Conservation (phyloP, 1,140 invertebrate species). For the Aphelenchoides fujianensis region DNA sequence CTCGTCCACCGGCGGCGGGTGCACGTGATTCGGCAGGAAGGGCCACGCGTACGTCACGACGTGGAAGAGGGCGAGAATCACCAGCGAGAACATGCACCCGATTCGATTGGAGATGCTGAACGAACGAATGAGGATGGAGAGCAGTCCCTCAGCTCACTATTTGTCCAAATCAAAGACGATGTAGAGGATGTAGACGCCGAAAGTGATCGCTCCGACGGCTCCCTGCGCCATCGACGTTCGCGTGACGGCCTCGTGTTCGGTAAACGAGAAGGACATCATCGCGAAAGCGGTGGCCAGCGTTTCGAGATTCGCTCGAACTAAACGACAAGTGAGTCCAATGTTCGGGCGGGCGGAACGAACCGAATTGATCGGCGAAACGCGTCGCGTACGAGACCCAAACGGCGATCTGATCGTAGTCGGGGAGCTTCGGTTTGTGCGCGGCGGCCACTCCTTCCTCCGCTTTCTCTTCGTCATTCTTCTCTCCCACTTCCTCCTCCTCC, state of each 20-base stretch:
- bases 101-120: conserved; percentile 22
- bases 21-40: conserved; percentile 18
- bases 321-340: too few species aligned
- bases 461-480: background rate
- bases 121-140: too few species aligned
- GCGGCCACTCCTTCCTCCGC: background rate
- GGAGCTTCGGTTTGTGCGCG: conserved; percentile 14
- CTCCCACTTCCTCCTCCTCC: background rate
- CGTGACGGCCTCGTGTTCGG: conserved; percentile 22
- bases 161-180: conserved; percentile 27
- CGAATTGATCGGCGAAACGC: conserved; percentile 36
- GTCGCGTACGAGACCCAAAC: conserved; percentile 35
- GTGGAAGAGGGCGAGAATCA: conserved; percentile 21
- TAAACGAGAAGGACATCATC: conserved; percentile 38
- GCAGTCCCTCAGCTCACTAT: too few species aligned
- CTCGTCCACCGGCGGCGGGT: background rate
- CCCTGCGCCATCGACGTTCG: conserved; percentile 26
- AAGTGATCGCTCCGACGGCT: conserved; percentile 11
- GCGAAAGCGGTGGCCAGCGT: conserved; percentile 33
- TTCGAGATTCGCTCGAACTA: conserved; percentile 30
- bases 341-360: too few species aligned
- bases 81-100: conserved; percentile 2
- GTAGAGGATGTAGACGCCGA: conserved; percentile 30
- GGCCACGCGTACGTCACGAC: conserved; percentile 32
- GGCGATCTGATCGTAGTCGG: conserved; percentile 28